Evolutionary conservation across 2,797 vertebrate species (phyloP), one percentile per base, ranked within the genome.

Genomic region (Percopsis omiscomaycus): DNA sequence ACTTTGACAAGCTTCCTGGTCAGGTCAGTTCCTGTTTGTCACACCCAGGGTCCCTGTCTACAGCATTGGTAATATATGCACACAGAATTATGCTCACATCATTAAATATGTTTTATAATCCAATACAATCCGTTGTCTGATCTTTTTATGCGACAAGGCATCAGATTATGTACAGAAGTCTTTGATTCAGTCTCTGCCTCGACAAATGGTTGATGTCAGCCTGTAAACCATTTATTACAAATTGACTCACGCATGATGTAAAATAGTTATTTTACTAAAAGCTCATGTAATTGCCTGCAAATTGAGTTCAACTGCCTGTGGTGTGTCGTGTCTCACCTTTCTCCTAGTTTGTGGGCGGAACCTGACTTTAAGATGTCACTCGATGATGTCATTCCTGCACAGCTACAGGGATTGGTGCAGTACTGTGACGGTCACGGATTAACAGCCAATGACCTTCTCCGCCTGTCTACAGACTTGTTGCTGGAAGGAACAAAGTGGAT

Each of bases 381-480:
- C 55, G 59, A 65, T 68, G 61, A 73, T 58, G 51, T 78, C 55
- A 63, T 56, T 61, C 70, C 69, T 65, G 66, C 64, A 63, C 55
- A 67, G n/a, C 3, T 0, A 30, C 51, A 69, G 4, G 15, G 57
- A 88, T 84, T 86, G 84, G 81, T 45, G 72, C 46, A 14, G 56
- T 3, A 42, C 42, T 27, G 42, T 14, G 9, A 13, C 47, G 15
- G 11, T 30, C 16, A 4, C 5, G 9, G 1, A 13, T 52, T 61
- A 65, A 44, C 58, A 69, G 53, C 83, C 80, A 87, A 84, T 86
- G 48, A 59, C 5, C 3, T 27, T 37, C 49, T 12, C 57, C 5
- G 30, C 73, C 42, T 68, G 8, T 73, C 55, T 14, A n/a, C 11
- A 13, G 60, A 87, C 79, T 76, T 88, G 85, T 82, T 88, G 87